Evolutionary conservation across 92 coral and sea anemone genomes (phyloP).

Genomic region (Parazoanthus atlanticus): DNA sequence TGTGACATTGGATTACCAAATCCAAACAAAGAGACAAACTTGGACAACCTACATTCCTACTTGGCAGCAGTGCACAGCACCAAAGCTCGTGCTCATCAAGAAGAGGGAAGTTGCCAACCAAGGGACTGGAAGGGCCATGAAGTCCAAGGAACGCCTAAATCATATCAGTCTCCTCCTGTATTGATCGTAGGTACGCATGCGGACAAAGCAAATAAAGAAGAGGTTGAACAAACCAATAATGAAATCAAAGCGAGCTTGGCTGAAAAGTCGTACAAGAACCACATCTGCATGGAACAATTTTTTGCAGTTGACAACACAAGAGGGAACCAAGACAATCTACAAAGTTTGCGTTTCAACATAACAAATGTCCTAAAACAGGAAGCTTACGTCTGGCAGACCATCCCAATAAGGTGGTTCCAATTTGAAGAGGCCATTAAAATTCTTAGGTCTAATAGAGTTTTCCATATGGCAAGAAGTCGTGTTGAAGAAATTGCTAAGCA

Average conservation of each 20-base stretch:
- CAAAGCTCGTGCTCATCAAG: neutral
- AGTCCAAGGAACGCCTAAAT: neutral
- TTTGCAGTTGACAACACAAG: neutral
- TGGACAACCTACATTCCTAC: neutral
- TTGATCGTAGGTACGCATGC: neutral
- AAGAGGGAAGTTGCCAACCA: neutral
- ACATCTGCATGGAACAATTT: neutral
- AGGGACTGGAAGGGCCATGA: neutral
- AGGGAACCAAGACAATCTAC: neutral
- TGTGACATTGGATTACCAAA: neutral
- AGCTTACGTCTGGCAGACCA: neutral
- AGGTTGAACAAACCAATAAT: neutral
- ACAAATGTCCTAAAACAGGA: neutral
- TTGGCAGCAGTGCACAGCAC: neutral
- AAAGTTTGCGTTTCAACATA: neutral
- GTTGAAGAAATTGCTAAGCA: too few relatives aligned
- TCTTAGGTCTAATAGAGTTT: neutral
- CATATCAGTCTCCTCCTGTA: neutral
- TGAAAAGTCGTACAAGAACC: neutral
- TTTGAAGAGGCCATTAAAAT: neutral
- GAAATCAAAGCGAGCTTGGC: neutral
- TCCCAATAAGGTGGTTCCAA: neutral
- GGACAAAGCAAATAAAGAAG: neutral
- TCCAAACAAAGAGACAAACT: slow-evolving; percentile 5
- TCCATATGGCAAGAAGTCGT: too few relatives aligned